Evolutionary conservation across 2,113 vertebrate species (phyloP), one percentile per base, ranked within the genome.

Genomic region (Cairina moschata): DNA sequence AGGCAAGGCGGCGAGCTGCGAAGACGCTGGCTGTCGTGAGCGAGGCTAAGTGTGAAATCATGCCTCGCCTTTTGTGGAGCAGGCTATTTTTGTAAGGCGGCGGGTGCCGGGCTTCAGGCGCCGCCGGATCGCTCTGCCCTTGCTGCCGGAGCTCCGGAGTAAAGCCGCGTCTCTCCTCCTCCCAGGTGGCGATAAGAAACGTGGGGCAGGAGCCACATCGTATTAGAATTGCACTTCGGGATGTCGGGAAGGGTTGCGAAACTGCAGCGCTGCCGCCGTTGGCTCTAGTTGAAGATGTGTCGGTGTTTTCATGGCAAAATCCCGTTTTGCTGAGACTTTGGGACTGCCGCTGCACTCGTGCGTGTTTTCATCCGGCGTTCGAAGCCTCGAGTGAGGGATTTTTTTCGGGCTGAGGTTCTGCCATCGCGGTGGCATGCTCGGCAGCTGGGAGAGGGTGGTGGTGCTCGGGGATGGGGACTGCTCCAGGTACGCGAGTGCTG

Each of bases 31-130:
- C 95, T 96, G 97, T 95, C 96, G 83, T 91, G 95, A 95, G 94
- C 69, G 97, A 88, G 79, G 88, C 96, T 40, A 20, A 96, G 97
- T 96, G 94, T 96, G 97, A 96, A 96, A 88, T 91, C 93, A 86
- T 96, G 96, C 95, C 95, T 75, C 96, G 95, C 95, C 95, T 97
- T 96, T 91, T 78, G 95, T 84, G 90, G 97, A 97, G 96, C 88
- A 46, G 97, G 96, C 97, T 98, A 96, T 98, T 98, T 98, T 87
- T 56, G 96, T 93, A 68, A 52, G 95, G 91, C 95, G 32, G 94
- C 83, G 60, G 94, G 95, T 80, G 77, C 73, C 97, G 95, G 29
- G 87, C 94, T 96, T 60, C 62, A 96, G 97, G 94, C 71, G 77
- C 84, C 46, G 88, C 87, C 96, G 91, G 94, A 85, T 94, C 88